Evolutionary conservation across 2,113 vertebrate genomes (phyloP), one percentile per base, ranked within the genome.

Genomic region (Perca schrenkii): DNA sequence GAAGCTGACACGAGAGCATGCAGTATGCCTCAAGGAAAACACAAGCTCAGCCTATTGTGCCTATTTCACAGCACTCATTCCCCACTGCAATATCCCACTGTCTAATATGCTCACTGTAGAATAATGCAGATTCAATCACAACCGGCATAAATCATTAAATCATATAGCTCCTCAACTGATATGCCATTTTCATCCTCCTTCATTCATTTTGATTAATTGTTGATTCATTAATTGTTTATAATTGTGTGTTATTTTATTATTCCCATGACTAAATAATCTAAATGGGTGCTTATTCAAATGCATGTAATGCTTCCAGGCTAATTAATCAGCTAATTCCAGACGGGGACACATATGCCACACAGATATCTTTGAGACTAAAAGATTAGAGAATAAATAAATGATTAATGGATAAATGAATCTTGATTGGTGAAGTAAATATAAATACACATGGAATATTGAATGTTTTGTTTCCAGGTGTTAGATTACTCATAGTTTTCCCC

Each of bases 1-100:
- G 74, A 82, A 85, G 88, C 89, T 89, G 93, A 95, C 94, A 91
- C 79, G 74, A 80, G 80, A 90, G 92, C 92, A 86, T 89, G 83
- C 86, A 91, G 88, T 43, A 70, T 76, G 88, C 89, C 92, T 88
- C 61, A 84, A 94, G 93, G 90, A 93, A 90, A 91, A 86, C 88
- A 91, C 88, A 83, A 91, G 91, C 90, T 90, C 90, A 85, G 88
- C 87, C 91, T 69, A 85, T 89, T 91, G 89, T 92, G 90, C 82
- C 65, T 76, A 71, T 88, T 92, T 85, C 85, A 82, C 86, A 86
- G 86, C 79, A 28, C 79, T 82, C 67, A 1, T 34, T 77, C 80
- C 71, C 58, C 58, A 43, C 76, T 79, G 81, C 78, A 90, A 17
- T 56, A 75, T 73, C 83, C 52, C 66, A 75, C 84, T 77, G 75